Conservation (phyloP, 2,888 invertebrate genomes). For the Lissonota sp. region DNA sequence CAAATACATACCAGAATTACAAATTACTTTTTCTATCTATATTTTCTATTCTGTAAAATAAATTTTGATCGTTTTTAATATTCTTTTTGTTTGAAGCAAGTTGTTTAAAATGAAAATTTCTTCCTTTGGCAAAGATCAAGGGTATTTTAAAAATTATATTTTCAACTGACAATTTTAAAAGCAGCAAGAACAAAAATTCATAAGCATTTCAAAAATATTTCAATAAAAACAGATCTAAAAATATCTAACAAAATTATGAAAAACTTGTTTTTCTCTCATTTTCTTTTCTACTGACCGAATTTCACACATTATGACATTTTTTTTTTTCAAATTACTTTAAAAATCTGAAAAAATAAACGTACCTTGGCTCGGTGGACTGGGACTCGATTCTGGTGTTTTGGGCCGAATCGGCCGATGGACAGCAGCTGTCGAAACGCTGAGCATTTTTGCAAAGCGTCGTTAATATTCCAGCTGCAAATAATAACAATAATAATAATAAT, state of each 20-base stretch:
- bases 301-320: too few species aligned
- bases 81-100: too few species aligned
- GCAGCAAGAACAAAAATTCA: neutral
- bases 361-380: conserved; percentile 51
- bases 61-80: too few species aligned
- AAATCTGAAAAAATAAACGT: conserved; percentile 2
- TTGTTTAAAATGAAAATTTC: too few species aligned
- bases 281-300: too few species aligned
- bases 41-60: too few species aligned
- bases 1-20: neutral
- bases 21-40: too few species aligned
- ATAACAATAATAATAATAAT: neutral
- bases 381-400: conserved; percentile 57
- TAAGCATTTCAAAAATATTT: neutral
- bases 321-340: neutral
- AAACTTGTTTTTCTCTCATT: too few species aligned
- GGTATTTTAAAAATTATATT: neutral
- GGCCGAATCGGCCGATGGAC: conserved; percentile 62
- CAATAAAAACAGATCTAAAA: neutral
- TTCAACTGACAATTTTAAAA: neutral
- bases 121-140: too few species aligned
- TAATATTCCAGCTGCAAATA: neutral
- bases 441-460: conserved; percentile 46
- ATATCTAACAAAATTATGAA: neutral
- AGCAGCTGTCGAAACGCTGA: conserved; percentile 61